phyloP scores from a whole-genome alignment of 2,113 vertebrate species.

The Pterocles gutturalis region DNA sequence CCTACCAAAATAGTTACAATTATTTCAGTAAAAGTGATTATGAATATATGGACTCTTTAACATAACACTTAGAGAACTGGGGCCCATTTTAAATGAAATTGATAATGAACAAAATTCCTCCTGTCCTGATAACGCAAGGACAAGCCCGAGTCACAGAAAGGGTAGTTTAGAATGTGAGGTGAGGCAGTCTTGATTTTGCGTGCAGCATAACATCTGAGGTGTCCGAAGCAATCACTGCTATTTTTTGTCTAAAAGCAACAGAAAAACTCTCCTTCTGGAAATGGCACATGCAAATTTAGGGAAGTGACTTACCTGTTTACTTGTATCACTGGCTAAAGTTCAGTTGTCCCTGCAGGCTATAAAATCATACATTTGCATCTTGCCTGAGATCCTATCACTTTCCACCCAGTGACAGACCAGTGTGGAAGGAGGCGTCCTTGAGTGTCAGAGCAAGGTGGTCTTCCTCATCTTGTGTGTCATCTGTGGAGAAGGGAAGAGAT shows the following conservation, averaged over 20 bases:
- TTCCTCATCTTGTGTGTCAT: neutral
- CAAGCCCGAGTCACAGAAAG: neutral
- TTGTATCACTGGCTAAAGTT: slow-evolving; percentile 45
- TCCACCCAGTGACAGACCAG: neutral
- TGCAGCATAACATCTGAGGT: neutral
- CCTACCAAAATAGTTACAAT: neutral
- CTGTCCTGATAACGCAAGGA: neutral
- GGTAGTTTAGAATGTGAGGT: neutral
- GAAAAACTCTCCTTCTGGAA: slow-evolving; percentile 13
- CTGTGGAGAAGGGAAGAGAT: neutral
- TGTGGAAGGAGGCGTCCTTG: neutral
- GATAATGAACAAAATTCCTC: neutral
- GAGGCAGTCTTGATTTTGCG: neutral
- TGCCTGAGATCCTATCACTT: neutral
- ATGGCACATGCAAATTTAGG: slow-evolving; percentile 36
- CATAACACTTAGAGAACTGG: neutral
- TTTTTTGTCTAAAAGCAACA: slow-evolving; percentile 35
- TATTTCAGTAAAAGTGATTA: neutral
- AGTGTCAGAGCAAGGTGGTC: neutral
- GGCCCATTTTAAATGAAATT: neutral
- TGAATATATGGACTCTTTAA: neutral
- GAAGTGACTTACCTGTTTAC: slow-evolving; percentile 41
- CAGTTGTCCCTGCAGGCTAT: slow-evolving; percentile 54
- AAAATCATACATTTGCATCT: neutral
- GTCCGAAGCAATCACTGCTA: slow-evolving; percentile 26